Conservation (phyloP, 2,888 invertebrate genomes). For the Tetramorium bicarinatum region DNA sequence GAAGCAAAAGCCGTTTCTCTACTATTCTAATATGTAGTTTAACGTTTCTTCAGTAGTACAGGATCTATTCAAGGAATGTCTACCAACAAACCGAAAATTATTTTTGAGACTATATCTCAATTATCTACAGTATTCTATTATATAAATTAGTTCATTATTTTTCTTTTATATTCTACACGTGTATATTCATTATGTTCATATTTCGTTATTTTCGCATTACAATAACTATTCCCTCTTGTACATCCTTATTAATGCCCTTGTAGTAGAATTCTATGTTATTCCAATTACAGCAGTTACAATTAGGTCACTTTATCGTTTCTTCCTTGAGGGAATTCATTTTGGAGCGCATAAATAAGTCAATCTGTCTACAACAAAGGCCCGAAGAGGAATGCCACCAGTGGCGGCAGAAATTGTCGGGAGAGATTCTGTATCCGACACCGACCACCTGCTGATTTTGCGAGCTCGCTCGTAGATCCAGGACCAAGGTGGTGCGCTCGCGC, state of each 20-base stretch:
- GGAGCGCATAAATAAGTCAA: too few species aligned
- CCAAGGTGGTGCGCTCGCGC: slow-evolving; percentile 84
- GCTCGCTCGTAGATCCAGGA: slow-evolving; percentile 84
- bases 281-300: neutral
- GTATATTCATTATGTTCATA: neutral
- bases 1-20: neutral
- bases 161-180: neutral
- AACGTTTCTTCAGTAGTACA: neutral
- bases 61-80: neutral
- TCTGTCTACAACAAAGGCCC: neutral
- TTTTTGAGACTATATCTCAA: neutral
- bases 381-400: neutral
- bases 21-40: neutral
- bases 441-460: slow-evolving; percentile 70
- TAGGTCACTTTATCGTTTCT: neutral
- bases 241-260: neutral
- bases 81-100: neutral
- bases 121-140: neutral
- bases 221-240: neutral
- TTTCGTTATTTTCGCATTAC: neutral
- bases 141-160: neutral
- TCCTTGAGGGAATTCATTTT: neutral
- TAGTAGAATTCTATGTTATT: neutral
- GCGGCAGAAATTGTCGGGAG: neutral
- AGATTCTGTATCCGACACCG: neutral